Evolutionary conservation across 2,113 vertebrate genomes (phyloP), one percentile per base, ranked within the genome.

Genomic region (Glaucomys volans): DNA sequence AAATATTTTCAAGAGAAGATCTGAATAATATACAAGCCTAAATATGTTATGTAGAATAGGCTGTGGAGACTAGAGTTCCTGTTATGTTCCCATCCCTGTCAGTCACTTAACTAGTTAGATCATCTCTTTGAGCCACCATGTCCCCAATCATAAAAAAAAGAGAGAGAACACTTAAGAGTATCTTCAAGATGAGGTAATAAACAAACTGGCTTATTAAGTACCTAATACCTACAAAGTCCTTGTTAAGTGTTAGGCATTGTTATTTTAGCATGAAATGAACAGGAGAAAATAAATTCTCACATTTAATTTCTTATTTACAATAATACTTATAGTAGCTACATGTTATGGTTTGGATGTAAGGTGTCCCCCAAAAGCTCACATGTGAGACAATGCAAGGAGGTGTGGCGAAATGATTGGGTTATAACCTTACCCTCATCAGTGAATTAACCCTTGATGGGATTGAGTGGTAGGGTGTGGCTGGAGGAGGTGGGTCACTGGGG

Each of bases 191-290:
- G 24, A 92, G 66, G 1, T 17, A 62, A 62, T 62, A 9, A 62
- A 62, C 24, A 62, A 62, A 62, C 28, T 24, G 69, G n/a, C 44
- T 87, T 57, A 87, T 22, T 28, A 82, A 69, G 74, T n/a, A 44
- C 8, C 40, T 47, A 32, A 4, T 42, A 76, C 1, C 30, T 0
- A 92, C 42, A 74, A 94, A 92, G 26, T 6, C 64, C 67, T 47
- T 17, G 18, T 13, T 44, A 50, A 89, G 42, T 64, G 5, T 9
- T 37, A 59, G 88, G 44, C 81, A 82, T 24, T 91, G 32, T n/a
- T 74, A 86, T 50, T 87, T 89, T 22, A 79, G 72, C 62, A 91
- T 30, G 13, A 77, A 92, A 89, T 64, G 77, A 95, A 72, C 10
- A 77, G 32, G 66, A 87, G 50, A 90, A 71, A 85, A 50, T 4